phyloP scores from a whole-genome alignment of 2,888 invertebrate species.

The Tridacna crocea region DNA sequence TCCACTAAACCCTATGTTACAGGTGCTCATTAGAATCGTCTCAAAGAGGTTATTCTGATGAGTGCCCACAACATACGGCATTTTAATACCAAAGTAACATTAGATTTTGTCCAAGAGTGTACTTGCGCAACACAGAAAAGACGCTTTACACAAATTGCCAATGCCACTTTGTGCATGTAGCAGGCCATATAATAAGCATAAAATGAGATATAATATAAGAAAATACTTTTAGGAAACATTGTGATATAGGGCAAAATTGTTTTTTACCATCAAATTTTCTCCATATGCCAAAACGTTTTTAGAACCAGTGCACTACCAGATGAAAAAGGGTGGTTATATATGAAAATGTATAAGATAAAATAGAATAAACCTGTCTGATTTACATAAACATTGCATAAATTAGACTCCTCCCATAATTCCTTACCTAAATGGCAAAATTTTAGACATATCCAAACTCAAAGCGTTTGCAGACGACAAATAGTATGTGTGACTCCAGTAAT shows the following conservation, averaged over 20 bases:
- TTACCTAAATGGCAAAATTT: not conserved
- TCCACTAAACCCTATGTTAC: not conserved
- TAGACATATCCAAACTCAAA: not conserved
- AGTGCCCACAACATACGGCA: not conserved
- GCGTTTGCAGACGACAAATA: not conserved
- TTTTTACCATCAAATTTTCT: no score
- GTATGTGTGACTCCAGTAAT: not conserved
- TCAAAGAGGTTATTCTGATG: not conserved
- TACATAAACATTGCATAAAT: not conserved
- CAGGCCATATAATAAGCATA: not conserved
- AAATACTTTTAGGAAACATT: not conserved
- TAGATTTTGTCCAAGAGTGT: no score
- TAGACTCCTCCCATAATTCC: not conserved
- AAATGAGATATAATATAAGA: not conserved
- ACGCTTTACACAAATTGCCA: no score
- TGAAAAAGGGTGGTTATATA: no score
- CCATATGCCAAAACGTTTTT: no score
- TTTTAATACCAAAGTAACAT: no score
- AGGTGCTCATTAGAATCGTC: not conserved
- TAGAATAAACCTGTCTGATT: no score
- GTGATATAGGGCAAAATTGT: no score
- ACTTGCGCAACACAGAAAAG: no score
- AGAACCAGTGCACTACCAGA: no score
- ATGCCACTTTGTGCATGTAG: no score
- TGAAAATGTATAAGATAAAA: no score